phyloP scores from a whole-genome alignment of 2,113 vertebrate genomes.

The Pachypanchax playfairii region DNA sequence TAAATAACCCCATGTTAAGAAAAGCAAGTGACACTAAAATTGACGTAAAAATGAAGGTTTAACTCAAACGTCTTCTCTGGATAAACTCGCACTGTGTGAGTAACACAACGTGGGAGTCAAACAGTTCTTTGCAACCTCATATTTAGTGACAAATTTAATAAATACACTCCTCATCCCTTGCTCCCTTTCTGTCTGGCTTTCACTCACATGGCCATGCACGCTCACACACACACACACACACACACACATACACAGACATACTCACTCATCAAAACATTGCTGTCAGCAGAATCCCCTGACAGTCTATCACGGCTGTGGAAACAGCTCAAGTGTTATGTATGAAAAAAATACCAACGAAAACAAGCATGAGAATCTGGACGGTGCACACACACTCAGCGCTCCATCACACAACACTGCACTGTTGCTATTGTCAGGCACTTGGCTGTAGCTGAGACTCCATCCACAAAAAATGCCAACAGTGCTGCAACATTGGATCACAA shows the following conservation, averaged over 20 bases:
- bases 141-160: slow-evolving; percentile 62
- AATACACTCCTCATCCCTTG: slow-evolving; percentile 41
- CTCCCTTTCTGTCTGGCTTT: slow-evolving; percentile 32
- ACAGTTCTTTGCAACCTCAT: slow-evolving; percentile 45
- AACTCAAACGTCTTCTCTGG: slow-evolving; percentile 50
- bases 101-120: slow-evolving; percentile 41
- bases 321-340: slow-evolving; percentile 69
- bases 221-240: slow-evolving; percentile 30
- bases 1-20: slow-evolving; percentile 35
- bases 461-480: slow-evolving; percentile 27
- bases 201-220: slow-evolving; percentile 35
- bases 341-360: slow-evolving; percentile 61
- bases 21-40: slow-evolving; percentile 42
- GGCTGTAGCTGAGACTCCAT: slow-evolving; percentile 13
- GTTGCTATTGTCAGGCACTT: slow-evolving; percentile 28
- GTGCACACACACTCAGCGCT: slow-evolving; percentile 40
- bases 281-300: slow-evolving; percentile 74
- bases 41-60: slow-evolving; percentile 56
- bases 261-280: slow-evolving; percentile 53
- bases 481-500: slow-evolving; percentile 15
- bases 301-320: slow-evolving; percentile 68
- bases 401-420: slow-evolving; percentile 24
- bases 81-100: slow-evolving; percentile 34
- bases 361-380: slow-evolving; percentile 56
- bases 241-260: slow-evolving; percentile 23